Conservation (phyloP, 2,888 invertebrate species). For the Stenurella melanura region DNA sequence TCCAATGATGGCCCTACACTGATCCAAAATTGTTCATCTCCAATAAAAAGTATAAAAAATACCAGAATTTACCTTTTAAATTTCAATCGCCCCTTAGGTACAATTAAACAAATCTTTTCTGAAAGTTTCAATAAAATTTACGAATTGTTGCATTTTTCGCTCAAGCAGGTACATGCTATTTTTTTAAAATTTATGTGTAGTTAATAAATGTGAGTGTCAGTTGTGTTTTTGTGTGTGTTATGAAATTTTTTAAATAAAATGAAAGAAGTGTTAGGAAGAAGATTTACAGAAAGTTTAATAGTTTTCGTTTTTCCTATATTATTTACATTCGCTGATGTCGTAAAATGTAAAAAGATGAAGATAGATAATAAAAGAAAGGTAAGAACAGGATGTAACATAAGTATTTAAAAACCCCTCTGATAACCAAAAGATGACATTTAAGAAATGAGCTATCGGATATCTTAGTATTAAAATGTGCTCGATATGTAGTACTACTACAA, state of each 20-base stretch:
- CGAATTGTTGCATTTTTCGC: too few relatives aligned
- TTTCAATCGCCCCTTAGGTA: too few relatives aligned
- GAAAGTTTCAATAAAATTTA: too few relatives aligned
- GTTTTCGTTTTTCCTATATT: not conserved
- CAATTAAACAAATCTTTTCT: too few relatives aligned
- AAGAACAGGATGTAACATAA: not conserved
- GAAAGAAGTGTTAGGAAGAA: not conserved
- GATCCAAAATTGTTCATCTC: too few relatives aligned
- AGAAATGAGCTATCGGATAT: not conserved
- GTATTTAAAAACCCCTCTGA: not conserved
- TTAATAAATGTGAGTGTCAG: too few relatives aligned
- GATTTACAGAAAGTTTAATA: not conserved
- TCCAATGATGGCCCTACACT: too few relatives aligned
- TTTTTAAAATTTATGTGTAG: too few relatives aligned
- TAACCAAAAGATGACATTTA: not conserved
- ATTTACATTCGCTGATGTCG: not conserved
- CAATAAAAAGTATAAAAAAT: too few relatives aligned
- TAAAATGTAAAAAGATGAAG: not conserved
- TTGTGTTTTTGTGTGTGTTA: not conserved
- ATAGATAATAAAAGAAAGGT: not conserved
- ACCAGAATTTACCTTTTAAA: too few relatives aligned
- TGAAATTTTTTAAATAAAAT: not conserved
- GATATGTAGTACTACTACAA: not conserved
- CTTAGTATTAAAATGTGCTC: not conserved
- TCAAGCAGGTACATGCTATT: too few relatives aligned